These are phyloP conservation scores for Alectoris magna DNA, from an alignment of 2,797 vertebrate genomes.

Conservation along the genomic window DNA sequence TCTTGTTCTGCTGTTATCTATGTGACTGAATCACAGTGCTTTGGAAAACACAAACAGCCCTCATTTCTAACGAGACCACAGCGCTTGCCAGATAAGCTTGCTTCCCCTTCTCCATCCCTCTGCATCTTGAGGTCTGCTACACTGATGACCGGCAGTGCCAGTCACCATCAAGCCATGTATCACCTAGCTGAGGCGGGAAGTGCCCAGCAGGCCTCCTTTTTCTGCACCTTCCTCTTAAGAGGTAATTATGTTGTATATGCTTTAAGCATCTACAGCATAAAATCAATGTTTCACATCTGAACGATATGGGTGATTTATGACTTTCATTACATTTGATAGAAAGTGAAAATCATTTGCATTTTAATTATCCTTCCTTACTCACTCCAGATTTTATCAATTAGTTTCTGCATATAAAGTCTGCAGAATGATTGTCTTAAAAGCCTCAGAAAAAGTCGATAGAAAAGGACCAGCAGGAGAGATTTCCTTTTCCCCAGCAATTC, in stretches of 20 bases:
- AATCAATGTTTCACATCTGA: background rate
- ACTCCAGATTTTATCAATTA: slow-evolving; percentile 17
- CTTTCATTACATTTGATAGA: slow-evolving; percentile 37
- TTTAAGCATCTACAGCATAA: background rate
- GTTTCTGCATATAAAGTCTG: background rate
- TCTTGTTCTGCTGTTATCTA: background rate
- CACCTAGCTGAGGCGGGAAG: background rate
- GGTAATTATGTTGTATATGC: background rate
- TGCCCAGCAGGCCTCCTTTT: background rate
- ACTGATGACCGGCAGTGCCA: background rate
- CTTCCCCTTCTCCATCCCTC: background rate
- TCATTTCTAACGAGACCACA: fast-evolving
- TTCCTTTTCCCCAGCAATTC: background rate
- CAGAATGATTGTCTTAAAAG: slow-evolving; percentile 35
- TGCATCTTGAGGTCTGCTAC: fast-evolving
- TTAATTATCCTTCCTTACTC: slow-evolving; percentile 44
- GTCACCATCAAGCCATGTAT: background rate
- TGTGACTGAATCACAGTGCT: background rate
- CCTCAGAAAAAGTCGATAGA: background rate
- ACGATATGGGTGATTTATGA: slow-evolving; percentile 33
- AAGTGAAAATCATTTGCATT: slow-evolving; percentile 29
- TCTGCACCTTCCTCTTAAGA: background rate
- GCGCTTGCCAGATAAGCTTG: background rate
- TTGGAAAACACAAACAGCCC: background rate
- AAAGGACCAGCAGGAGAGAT: background rate